phyloP scores from a whole-genome alignment of 2,113 vertebrate species.

The Gymnocephalus cernua region DNA sequence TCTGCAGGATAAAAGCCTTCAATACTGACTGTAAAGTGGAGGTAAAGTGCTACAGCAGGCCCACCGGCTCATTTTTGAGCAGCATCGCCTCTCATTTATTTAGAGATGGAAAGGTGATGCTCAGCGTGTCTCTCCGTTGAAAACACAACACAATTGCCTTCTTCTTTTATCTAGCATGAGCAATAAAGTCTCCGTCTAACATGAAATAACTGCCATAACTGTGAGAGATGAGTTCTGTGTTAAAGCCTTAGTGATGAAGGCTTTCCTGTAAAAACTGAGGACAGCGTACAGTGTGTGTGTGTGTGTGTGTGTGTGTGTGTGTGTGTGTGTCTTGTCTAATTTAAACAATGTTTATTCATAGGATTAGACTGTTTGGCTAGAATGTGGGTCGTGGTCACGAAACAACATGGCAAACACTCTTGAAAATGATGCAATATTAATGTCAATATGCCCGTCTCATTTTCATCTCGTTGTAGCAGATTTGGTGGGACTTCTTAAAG shows the following conservation, averaged over 20 bases:
- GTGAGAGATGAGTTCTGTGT: conserved; percentile 45
- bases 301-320: conserved; percentile 6
- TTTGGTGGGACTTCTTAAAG: conserved; percentile 41
- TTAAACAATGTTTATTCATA: conserved; percentile 74
- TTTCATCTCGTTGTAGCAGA: conserved; percentile 24
- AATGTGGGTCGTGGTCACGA: conserved; percentile 60
- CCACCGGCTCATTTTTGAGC: conserved; percentile 40
- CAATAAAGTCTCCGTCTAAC: conserved; percentile 47
- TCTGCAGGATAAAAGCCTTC: conserved; percentile 47
- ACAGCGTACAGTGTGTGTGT: not conserved
- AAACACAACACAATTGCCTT: conserved; percentile 43
- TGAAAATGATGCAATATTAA: conserved; percentile 75
- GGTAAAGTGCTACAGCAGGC: conserved; percentile 15
- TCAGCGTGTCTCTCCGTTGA: conserved; percentile 43
- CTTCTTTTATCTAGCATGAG: conserved; percentile 40
- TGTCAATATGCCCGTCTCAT: conserved; percentile 63
- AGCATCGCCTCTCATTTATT: conserved; percentile 48
- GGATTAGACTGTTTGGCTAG: conserved; percentile 67
- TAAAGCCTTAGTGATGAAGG: not conserved
- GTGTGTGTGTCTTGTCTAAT: conserved; percentile 42
- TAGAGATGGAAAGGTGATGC: conserved; percentile 54
- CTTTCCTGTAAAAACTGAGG: conserved; percentile 30
- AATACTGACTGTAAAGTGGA: conserved; percentile 40
- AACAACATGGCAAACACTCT: conserved; percentile 65
- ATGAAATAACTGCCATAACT: conserved; percentile 51